Percentiles rank a stretch among this genome's conserved stretches.
phyloP scores from a whole-genome alignment of 2,888 invertebrate genomes.

The Alloplasta piceator region DNA sequence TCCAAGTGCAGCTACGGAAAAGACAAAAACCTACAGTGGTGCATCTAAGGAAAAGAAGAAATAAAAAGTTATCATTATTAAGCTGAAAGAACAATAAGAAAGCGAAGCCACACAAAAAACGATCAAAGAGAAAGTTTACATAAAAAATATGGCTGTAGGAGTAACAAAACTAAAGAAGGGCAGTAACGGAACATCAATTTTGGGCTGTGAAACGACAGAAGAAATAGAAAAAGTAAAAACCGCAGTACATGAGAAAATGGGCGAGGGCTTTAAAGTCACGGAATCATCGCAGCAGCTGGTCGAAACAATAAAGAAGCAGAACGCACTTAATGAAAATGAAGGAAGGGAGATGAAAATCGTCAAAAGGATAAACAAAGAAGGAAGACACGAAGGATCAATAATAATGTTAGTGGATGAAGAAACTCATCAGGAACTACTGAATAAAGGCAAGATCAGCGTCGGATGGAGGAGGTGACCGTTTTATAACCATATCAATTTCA shows the following conservation, averaged over 20 bases:
- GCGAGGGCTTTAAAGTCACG: too few relatives aligned
- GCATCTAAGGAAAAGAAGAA: conserved; percentile 27
- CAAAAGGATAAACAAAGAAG: conserved; percentile 33
- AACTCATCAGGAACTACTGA: too few relatives aligned
- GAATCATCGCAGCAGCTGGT: conserved; percentile 15
- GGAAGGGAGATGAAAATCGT: too few relatives aligned
- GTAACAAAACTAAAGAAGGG: too few relatives aligned
- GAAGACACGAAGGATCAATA: conserved; percentile 20
- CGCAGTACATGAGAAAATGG: conserved; percentile 13
- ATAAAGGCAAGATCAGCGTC: too few relatives aligned
- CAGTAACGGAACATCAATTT: conserved; percentile 33
- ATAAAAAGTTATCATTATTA: conserved; percentile 39
- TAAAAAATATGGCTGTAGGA: too few relatives aligned
- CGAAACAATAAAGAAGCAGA: conserved; percentile 29
- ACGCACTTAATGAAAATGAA: conserved; percentile 25
- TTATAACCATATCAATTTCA: conserved; percentile 43
- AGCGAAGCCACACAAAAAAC: conserved; percentile 55
- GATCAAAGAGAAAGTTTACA: too few relatives aligned
- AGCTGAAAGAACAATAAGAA: conserved; percentile 59
- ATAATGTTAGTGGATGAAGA: conserved; percentile 34
- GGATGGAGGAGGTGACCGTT: conserved; percentile 51
- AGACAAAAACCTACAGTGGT: conserved; percentile 19
- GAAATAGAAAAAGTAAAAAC: conserved; percentile 17
- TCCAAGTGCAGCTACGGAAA: neutral
- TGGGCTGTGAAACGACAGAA: conserved; percentile 34